These are phyloP conservation scores for Ostrea edulis DNA, from an alignment of 1,140 invertebrate genomes.

Conservation along the genomic window DNA sequence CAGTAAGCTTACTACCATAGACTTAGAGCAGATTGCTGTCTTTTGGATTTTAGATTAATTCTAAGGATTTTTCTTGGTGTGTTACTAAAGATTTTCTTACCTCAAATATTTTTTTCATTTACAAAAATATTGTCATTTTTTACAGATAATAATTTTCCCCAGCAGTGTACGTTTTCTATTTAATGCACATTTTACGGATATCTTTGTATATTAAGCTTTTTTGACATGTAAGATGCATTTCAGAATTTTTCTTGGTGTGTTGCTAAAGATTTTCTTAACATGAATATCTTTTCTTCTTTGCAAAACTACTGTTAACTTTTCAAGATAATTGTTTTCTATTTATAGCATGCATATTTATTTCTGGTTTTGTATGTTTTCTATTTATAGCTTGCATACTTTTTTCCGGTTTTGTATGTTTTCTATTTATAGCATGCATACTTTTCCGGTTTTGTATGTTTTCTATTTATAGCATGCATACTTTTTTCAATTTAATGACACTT, in stretches of 20 bases:
- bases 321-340: background rate
- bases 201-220: background rate
- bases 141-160: background rate
- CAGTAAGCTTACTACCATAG: background rate
- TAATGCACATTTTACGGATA: background rate
- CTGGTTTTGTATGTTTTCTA: background rate
- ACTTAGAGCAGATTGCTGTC: background rate
- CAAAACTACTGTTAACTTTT: background rate
- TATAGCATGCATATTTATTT: background rate
- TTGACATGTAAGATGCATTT: background rate
- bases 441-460: background rate
- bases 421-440: background rate
- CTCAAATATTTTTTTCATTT: background rate
- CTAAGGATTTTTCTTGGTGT: constrained; percentile 12
- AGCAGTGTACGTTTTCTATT: background rate
- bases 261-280: background rate
- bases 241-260: constrained; percentile 16
- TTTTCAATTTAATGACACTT: background rate
- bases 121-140: background rate
- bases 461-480: background rate
- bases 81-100: background rate
- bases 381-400: background rate
- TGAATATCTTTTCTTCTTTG: background rate
- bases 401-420: background rate
- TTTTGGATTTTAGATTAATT: background rate